A percentile compares a stretch with the other conserved stretches of the same genome.
Conservation (phyloP, 2,113 vertebrate genomes). For the Condylura cristata region DNA sequence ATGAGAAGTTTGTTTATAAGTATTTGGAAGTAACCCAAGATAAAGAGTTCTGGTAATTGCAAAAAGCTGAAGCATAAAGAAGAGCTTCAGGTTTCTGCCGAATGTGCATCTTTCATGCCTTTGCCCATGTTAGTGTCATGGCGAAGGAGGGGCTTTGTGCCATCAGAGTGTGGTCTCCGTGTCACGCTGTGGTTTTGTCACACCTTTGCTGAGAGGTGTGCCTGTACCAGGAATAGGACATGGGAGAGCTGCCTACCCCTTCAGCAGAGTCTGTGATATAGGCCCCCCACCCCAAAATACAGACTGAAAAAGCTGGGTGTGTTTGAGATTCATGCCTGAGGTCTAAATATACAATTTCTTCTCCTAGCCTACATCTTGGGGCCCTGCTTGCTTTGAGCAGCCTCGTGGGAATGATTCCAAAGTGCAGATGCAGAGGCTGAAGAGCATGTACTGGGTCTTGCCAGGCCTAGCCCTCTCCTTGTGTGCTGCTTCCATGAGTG, state of each 20-base stretch:
- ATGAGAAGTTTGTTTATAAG: neutral
- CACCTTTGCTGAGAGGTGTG: neutral
- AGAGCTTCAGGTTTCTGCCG: neutral
- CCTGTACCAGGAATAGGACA: neutral
- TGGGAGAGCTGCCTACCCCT: neutral
- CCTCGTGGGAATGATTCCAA: neutral
- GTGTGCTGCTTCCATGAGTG: neutral
- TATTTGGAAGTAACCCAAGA: neutral
- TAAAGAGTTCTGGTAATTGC: neutral
- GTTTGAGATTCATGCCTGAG: neutral
- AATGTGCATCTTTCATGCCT: neutral
- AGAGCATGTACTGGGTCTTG: neutral
- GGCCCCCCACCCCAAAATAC: neutral
- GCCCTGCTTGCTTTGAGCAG: neutral
- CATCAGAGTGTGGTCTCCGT: neutral
- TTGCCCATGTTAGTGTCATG: neutral
- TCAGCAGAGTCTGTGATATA: neutral
- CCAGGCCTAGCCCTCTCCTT: neutral
- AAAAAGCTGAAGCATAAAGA: neutral
- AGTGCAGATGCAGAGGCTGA: neutral
- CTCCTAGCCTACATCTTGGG: neutral
- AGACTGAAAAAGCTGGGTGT: neutral
- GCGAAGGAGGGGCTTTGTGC: neutral
- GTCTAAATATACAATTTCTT: neutral
- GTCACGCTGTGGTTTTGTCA: neutral